Percentiles rank a stretch among this genome's conserved stretches.
Conservation (phyloP, 2,113 vertebrate genomes). For the Poeciliopsis occidentalis region DNA sequence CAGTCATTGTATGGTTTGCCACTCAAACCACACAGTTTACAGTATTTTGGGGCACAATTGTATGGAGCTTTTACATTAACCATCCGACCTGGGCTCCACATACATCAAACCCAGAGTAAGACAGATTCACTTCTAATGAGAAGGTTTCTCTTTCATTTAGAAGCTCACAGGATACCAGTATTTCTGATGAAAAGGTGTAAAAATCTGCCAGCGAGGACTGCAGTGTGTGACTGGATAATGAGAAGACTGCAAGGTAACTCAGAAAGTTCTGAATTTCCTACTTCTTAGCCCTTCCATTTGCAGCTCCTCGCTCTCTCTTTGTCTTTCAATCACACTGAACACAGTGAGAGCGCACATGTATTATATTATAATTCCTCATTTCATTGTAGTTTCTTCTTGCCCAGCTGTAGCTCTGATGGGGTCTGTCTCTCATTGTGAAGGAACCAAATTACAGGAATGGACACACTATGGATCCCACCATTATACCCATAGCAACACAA, state of each 20-base stretch:
- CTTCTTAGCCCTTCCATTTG: slow-evolving; percentile 30
- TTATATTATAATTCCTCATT: slow-evolving; percentile 58
- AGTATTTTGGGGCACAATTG: neutral
- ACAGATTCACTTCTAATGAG: neutral
- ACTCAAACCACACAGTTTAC: neutral
- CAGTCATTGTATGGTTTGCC: neutral
- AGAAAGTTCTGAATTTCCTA: slow-evolving; percentile 39
- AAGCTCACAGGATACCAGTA: neutral
- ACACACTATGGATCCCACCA: slow-evolving; percentile 61
- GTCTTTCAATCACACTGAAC: slow-evolving; percentile 57
- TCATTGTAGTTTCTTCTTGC: slow-evolving; percentile 52
- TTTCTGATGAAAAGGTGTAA: neutral
- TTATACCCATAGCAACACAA: slow-evolving; percentile 77
- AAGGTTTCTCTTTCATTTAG: slow-evolving; percentile 2
- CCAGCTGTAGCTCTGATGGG: slow-evolving; percentile 34
- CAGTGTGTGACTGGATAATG: neutral
- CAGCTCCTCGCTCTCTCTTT: slow-evolving; percentile 31
- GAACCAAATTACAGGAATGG: slow-evolving; percentile 67
- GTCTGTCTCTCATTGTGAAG: slow-evolving; percentile 53
- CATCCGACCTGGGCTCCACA: too few species aligned
- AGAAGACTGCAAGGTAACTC: slow-evolving; percentile 26
- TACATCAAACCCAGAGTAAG: too few species aligned
- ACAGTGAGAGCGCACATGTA: slow-evolving; percentile 41
- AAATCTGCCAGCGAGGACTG: slow-evolving; percentile 1
- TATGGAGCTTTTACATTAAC: too few species aligned